These are phyloP conservation scores for Myotis yumanensis DNA, from an alignment of 2,113 vertebrate genomes.

Conservation along the genomic window DNA sequence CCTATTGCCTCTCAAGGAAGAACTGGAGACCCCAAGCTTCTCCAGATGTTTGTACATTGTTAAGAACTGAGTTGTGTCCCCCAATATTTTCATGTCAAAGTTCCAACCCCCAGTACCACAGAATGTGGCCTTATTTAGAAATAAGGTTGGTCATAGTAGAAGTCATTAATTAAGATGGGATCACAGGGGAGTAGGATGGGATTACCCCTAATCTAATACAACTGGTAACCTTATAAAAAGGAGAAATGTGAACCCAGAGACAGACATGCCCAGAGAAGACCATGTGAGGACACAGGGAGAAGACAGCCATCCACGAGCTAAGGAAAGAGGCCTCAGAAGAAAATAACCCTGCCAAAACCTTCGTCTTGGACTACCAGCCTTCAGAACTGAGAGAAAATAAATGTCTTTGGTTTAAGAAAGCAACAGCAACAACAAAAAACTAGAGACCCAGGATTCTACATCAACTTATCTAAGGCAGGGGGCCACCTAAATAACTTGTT, in stretches of 20 bases:
- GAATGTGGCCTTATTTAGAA: not conserved
- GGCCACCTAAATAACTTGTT: not conserved
- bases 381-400: not conserved
- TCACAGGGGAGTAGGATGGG: too few species aligned
- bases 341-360: not conserved
- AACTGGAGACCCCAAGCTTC: not conserved
- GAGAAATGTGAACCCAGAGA: not conserved
- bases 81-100: not conserved
- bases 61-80: not conserved
- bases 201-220: not conserved
- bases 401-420: not conserved
- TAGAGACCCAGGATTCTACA: not conserved
- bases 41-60: not conserved
- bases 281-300: not conserved
- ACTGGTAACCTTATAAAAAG: not conserved
- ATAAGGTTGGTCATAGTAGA: not conserved
- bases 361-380: not conserved
- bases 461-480: not conserved
- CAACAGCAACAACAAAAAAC: not conserved
- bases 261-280: not conserved
- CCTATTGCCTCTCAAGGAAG: not conserved
- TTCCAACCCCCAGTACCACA: not conserved
- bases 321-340: not conserved
- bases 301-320: not conserved
- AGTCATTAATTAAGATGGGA: not conserved